phyloP scores from a whole-genome alignment of 1,140 invertebrate genomes.

The Prorops nasuta region DNA sequence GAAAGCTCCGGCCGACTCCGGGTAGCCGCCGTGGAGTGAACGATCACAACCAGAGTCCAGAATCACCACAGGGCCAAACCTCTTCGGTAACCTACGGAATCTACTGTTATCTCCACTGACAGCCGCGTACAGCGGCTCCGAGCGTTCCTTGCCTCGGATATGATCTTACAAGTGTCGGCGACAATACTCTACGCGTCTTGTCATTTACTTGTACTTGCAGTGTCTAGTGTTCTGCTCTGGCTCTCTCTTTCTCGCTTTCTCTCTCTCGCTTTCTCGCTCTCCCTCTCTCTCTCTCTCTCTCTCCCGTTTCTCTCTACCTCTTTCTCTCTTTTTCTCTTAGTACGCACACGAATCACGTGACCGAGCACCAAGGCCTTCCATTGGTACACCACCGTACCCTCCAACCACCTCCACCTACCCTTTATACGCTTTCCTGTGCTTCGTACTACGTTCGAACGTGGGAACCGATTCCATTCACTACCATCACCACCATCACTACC shows the following conservation, averaged over 20 bases:
- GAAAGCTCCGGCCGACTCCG: not conserved
- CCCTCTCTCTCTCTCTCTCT: not conserved
- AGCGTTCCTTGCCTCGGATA: too few species aligned
- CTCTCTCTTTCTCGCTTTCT: not conserved
- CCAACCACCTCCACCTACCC: too few species aligned
- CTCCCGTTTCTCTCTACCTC: not conserved
- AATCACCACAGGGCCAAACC: too few species aligned
- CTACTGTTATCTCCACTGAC: too few species aligned
- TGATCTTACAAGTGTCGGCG: not conserved
- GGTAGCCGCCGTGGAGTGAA: too few species aligned
- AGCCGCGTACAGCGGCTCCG: too few species aligned
- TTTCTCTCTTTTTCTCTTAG: constrained; percentile 6
- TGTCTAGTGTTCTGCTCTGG: not conserved
- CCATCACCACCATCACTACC: constrained; percentile 20
- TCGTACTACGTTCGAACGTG: constrained; percentile 35
- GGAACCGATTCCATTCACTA: constrained; percentile 41
- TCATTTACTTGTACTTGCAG: too few species aligned
- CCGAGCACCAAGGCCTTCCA: constrained; percentile 2
- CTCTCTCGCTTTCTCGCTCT: not conserved
- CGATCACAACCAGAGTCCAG: too few species aligned
- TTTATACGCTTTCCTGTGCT: too few species aligned
- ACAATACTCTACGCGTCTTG: constrained; percentile 11
- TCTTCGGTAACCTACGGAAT: too few species aligned
- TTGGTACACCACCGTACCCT: too few species aligned
- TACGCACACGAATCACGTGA: constrained; percentile 13